These are phyloP conservation scores for Calyptomena viridis DNA, from an alignment of 2,113 vertebrate species.

Conservation along the genomic window DNA sequence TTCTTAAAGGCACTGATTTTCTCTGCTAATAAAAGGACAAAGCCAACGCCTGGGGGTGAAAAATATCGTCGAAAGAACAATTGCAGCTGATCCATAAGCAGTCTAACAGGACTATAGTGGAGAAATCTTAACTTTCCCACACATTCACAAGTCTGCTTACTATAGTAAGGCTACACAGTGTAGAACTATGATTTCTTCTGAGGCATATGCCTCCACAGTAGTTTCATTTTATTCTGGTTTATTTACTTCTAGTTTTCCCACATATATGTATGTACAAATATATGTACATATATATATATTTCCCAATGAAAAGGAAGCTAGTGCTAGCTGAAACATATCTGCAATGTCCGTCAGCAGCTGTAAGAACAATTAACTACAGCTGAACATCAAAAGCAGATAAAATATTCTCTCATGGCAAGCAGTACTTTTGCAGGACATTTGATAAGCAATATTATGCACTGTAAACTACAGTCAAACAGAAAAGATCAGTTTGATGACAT, in stretches of 20 bases:
- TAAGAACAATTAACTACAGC: not conserved
- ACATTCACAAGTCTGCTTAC: not conserved
- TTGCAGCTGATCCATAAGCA: not conserved
- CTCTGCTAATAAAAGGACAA: not conserved
- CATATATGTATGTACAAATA: not conserved
- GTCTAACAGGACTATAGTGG: not conserved
- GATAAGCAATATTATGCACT: not conserved
- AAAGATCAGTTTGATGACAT: slow-evolving; percentile 23
- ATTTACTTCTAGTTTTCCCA: not conserved
- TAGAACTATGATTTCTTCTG: not conserved
- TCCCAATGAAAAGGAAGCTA: not conserved
- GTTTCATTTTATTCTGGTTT: not conserved
- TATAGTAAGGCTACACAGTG: not conserved
- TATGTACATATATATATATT: not conserved
- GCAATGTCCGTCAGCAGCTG: not conserved
- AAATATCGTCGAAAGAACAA: not conserved
- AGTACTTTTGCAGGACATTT: slow-evolving; percentile 1
- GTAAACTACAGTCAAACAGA: slow-evolving; percentile 7
- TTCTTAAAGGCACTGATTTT: not conserved
- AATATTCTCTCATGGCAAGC: not conserved
- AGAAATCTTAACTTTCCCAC: not conserved
- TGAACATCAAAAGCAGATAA: not conserved
- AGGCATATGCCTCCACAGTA: not conserved
- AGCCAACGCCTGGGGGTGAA: not conserved
- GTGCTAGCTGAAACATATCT: not conserved